Conservation (phyloP, 2,888 invertebrate genomes). For the Gortyna flavago region DNA sequence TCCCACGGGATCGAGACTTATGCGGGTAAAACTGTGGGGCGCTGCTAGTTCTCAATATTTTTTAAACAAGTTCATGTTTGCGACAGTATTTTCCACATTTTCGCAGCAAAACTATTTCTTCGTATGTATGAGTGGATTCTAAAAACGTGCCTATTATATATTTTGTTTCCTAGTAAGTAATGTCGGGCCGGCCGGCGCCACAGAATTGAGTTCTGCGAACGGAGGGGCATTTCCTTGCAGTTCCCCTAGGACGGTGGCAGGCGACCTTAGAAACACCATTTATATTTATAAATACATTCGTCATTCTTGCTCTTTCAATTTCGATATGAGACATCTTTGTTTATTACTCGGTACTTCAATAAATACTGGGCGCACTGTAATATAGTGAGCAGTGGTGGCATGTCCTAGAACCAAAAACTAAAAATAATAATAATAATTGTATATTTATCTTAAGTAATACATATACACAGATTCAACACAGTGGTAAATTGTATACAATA, state of each 20-base stretch:
- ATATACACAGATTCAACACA: too few species aligned
- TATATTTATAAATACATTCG: slow-evolving; percentile 81
- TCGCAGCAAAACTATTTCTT: slow-evolving; percentile 67
- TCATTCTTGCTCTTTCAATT: slow-evolving; percentile 67
- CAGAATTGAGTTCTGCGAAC: slow-evolving; percentile 86
- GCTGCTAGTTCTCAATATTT: slow-evolving; percentile 4
- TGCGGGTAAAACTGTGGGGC: too few species aligned
- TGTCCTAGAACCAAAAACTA: not conserved
- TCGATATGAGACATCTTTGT: slow-evolving; percentile 45
- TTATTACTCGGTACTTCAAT: slow-evolving; percentile 20
- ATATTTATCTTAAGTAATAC: too few species aligned
- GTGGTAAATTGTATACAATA: too few species aligned
- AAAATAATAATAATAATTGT: too few species aligned
- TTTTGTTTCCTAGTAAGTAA: slow-evolving; percentile 82
- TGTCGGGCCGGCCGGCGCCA: slow-evolving; percentile 82
- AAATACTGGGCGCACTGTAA: not conserved
- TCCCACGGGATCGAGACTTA: too few species aligned
- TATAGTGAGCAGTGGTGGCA: not conserved
- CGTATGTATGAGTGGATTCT: slow-evolving; percentile 72
- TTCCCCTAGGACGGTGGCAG: slow-evolving; percentile 74
- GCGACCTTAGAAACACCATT: slow-evolving; percentile 80
- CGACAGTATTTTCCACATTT: slow-evolving; percentile 34
- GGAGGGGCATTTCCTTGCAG: slow-evolving; percentile 82
- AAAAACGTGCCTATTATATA: slow-evolving; percentile 82
- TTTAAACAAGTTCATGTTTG: slow-evolving; percentile 1